A percentile compares a stretch with the other conserved stretches of the same genome.
These are phyloP conservation scores for Junonia oenone DNA, from an alignment of 2,888 invertebrate species.

Conservation along the genomic window DNA sequence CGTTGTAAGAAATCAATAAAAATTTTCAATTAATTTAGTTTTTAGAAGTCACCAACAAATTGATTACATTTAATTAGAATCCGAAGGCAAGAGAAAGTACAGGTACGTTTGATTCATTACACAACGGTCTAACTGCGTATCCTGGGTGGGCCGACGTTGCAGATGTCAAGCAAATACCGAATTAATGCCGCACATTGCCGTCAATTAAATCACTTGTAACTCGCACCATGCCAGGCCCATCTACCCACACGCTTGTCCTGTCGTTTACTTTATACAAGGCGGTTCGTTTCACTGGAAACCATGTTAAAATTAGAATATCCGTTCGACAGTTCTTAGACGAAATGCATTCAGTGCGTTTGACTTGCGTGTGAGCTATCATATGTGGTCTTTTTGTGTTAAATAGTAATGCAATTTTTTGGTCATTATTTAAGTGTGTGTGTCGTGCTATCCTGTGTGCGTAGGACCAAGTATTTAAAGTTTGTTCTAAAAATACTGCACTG, in stretches of 20 bases:
- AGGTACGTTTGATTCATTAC: neutral
- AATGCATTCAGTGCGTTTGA: constrained; percentile 60
- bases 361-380: constrained; percentile 29
- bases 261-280: constrained; percentile 62
- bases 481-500: neutral
- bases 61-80: neutral
- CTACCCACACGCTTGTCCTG: constrained; percentile 60
- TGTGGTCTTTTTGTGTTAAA: constrained; percentile 23
- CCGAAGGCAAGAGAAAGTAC: neutral
- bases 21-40: neutral
- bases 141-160: constrained; percentile 26
- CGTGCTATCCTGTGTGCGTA: neutral
- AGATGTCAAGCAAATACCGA: constrained; percentile 36
- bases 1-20: neutral
- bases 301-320: constrained; percentile 76
- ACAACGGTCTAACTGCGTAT: neutral
- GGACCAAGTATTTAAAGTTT: neutral
- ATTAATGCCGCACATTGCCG: constrained; percentile 51
- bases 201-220: constrained; percentile 71
- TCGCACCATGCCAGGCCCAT: constrained; percentile 35
- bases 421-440: neutral
- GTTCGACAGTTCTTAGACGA: constrained; percentile 67
- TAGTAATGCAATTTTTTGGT: neutral
- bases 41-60: neutral
- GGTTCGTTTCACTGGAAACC: constrained; percentile 69